Evolutionary conservation across 1,140 invertebrate species (phyloP), one percentile per base, ranked within the genome.

Genomic region (Ptiloglossa arizonensis): DNA sequence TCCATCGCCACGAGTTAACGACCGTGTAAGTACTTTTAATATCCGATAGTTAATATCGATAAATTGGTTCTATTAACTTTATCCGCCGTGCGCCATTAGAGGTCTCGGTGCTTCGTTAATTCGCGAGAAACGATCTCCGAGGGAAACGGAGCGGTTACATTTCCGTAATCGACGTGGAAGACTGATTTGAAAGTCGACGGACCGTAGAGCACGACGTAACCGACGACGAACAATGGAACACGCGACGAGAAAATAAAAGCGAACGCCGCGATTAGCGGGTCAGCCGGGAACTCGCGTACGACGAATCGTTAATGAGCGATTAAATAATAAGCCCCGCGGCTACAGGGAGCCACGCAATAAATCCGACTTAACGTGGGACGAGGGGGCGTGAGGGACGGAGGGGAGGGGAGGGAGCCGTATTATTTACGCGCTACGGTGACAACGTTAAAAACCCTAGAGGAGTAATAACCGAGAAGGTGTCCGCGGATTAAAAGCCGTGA

Each of bases 401-500:
- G 68, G 69, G 79, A 41, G 13, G 41, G 41, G 41, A 13, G 41
- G 9, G 52, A 64, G 75, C 57, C 57, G 74, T 68, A 66, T 83
- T 83, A 83, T 83, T 83, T 84, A 80, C 82, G 82, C 76, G 68
- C 22, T 27, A 52, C 62, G 68, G 67, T 73, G 83, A 84, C 82
- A 85, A 81, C 78, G 83, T 80, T 84, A 81, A 77, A 85, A 85
- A 84, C 56, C 71, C 64, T 22, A 63, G 68, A 50, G 48, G 32
- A 60, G 82, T 85, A 81, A 81, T 85, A 69, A 67, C 81, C 68
- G 46, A 79, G 52, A 41, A 54, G 63, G 81, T 80, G 82, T 80
- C 70, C 81, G 78, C 72, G 82, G 79, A 85, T 85, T 85, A 85
- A 85, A 85, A 85, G 78, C 82, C 82, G 68, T 78, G 83, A 85